Evolutionary conservation across 2,888 invertebrate genomes (phyloP), one percentile per base, ranked within the genome.

Genomic region (Agriopis marginaria): DNA sequence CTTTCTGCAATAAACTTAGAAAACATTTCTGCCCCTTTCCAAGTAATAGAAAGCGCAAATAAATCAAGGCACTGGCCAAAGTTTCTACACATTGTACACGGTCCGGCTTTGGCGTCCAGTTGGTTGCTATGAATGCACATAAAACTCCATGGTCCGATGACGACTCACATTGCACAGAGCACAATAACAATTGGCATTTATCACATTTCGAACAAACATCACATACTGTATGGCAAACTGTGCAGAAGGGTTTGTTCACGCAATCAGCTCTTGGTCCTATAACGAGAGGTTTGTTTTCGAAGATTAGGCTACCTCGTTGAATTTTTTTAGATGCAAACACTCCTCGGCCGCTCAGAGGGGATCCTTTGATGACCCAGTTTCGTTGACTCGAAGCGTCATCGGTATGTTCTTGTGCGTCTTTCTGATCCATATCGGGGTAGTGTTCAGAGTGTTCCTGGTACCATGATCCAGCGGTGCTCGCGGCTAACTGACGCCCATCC

Each of bases 331-430:
- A 91, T 42, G 97, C 96, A 77, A 97, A 96, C 23, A 97, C 79
- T 40, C 97, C 97, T 74, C 97, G 95, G 17, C 97, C 97, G 39
- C 96, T 95, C 12, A 96, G 84, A 12, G 84, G 78, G 0, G 97
- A 97, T 75, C 89, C 83, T 72, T 89, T 91, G 61, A 97, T 92
- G 55, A 84, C 89, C 96, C 97, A 97, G n/a, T 73, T 77, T 1
- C 75, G 72, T 44, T 74, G 69, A 1, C 10, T 44, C 42, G n/a
- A 11, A 32, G 49, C 54, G 56, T 47, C 23, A 80, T 80, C 78
- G 58, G 80, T 68, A 44, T 80, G 74, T 61, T 75, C 62, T 44
- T 51, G 72, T 45, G 82, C 70, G 17, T 79, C 63, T 1, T 69
- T 68, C 32, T 63, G 50, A 53, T 70, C 79, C 86, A 87, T 87